Evolutionary conservation across 2,888 invertebrate genomes (phyloP).

Genomic region (Chesias legatella): DNA sequence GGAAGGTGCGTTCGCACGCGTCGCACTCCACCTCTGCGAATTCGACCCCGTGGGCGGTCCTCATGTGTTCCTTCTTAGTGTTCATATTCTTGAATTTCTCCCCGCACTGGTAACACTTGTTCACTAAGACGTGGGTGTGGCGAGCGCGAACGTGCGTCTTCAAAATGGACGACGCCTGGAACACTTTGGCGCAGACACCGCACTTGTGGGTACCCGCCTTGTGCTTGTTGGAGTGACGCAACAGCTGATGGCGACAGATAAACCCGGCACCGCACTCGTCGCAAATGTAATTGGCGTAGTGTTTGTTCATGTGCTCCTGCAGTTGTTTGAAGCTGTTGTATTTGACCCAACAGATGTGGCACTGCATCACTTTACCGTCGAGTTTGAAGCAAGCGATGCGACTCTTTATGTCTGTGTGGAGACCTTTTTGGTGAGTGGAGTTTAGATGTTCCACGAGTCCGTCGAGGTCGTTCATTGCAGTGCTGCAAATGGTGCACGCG

Average conservation of each 20-base stretch:
- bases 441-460: slow-evolving; percentile 40
- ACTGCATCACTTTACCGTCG: slow-evolving; percentile 34
- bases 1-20: slow-evolving; percentile 19
- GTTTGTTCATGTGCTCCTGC: slow-evolving; percentile 49
- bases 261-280: slow-evolving; percentile 45
- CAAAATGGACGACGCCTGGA: slow-evolving; percentile 1
- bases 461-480: slow-evolving; percentile 28
- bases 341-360: slow-evolving; percentile 39
- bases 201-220: slow-evolving; percentile 15
- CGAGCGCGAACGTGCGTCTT: slow-evolving; percentile 3
- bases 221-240: slow-evolving; percentile 11
- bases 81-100: slow-evolving; percentile 39
- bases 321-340: slow-evolving; percentile 45
- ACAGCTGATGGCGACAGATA: slow-evolving; percentile 42
- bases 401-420: slow-evolving; percentile 36
- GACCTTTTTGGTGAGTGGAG: slow-evolving; percentile 33
- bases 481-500: slow-evolving; percentile 45
- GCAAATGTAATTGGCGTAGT: slow-evolving; percentile 49
- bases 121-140: slow-evolving; percentile 1
- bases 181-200: slow-evolving; percentile 13
- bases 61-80: slow-evolving; percentile 16
- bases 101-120: slow-evolving; percentile 37
- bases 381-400: slow-evolving; percentile 50
- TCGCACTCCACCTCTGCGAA: slow-evolving; percentile 15
- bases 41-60: slow-evolving; percentile 11